Percentiles rank a stretch among this genome's conserved stretches.
These are phyloP conservation scores for Toxotes jaculatrix DNA, from an alignment of 2,113 vertebrate species.

Conservation along the genomic window DNA sequence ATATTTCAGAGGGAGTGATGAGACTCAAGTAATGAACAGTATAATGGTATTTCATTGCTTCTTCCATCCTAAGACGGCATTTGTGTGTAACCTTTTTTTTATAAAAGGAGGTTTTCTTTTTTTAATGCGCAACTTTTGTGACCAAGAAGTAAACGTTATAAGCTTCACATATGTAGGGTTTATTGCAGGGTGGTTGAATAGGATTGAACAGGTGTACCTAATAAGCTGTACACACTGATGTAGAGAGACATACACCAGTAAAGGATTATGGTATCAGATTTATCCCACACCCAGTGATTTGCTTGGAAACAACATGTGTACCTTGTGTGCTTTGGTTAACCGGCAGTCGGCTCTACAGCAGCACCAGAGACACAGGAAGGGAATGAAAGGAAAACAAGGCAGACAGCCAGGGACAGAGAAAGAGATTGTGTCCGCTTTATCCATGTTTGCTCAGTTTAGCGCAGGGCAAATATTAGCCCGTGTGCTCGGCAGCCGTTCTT, in stretches of 20 bases:
- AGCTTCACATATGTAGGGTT: slow-evolving; percentile 13
- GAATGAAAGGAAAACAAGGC: slow-evolving; percentile 76
- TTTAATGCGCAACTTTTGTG: neutral
- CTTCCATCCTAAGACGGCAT: neutral
- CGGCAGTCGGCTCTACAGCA: slow-evolving; percentile 36
- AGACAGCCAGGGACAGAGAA: slow-evolving; percentile 56
- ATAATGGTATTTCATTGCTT: neutral
- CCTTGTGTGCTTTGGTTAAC: slow-evolving; percentile 25
- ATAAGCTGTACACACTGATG: slow-evolving; percentile 45
- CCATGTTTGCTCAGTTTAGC: slow-evolving; percentile 81
- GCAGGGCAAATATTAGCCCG: slow-evolving; percentile 75
- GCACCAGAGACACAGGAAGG: slow-evolving; percentile 33
- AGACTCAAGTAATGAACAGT: neutral
- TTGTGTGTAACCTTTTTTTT: too few species aligned
- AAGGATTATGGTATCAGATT: slow-evolving; percentile 60
- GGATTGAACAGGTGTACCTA: slow-evolving; percentile 59
- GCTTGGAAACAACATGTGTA: slow-evolving; percentile 45
- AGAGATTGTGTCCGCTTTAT: slow-evolving; percentile 74
- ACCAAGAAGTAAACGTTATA: neutral
- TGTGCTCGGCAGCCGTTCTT: slow-evolving; percentile 62
- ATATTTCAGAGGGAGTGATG: neutral
- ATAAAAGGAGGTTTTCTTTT: too few species aligned
- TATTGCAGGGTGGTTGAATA: slow-evolving; percentile 21
- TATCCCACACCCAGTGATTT: slow-evolving; percentile 44
- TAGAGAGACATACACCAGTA: slow-evolving; percentile 37